Percentiles rank a stretch among this genome's conserved stretches.
These are phyloP conservation scores for Ariolimax columbianus DNA, from an alignment of 2,888 invertebrate species.

Conservation along the genomic window DNA sequence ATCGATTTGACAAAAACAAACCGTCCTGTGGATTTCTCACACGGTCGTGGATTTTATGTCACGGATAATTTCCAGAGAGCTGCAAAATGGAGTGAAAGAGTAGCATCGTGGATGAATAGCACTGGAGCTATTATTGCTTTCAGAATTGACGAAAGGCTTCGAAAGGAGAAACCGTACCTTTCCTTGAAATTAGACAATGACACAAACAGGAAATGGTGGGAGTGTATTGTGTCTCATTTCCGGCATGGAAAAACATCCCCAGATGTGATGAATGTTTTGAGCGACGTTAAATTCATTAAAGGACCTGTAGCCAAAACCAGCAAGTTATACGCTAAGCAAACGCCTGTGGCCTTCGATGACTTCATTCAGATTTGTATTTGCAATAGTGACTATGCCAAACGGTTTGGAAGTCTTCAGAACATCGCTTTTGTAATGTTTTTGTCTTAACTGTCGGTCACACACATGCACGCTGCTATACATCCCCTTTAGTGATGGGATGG, in stretches of 20 bases:
- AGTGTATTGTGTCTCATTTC: constrained; percentile 15
- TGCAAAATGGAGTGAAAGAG: background rate
- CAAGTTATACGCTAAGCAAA: background rate
- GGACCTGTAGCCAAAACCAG: background rate
- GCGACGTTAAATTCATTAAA: background rate
- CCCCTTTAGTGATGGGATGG: no score
- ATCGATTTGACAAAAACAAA: background rate
- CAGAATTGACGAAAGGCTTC: background rate
- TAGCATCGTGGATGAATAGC: background rate
- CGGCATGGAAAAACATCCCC: background rate
- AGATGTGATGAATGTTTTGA: background rate
- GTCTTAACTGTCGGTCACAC: no score
- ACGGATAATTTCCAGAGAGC: background rate
- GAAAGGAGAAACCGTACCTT: background rate
- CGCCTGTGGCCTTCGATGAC: background rate
- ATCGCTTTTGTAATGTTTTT: constrained; percentile 14
- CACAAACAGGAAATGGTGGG: background rate
- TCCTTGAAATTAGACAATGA: background rate
- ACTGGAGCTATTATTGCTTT: constrained; percentile 25
- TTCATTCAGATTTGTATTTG: constrained; percentile 19
- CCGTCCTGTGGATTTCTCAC: background rate
- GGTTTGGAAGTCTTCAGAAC: constrained; percentile 21
- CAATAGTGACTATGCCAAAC: background rate
- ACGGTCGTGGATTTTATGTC: constrained; percentile 15
- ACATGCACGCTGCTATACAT: no score